phyloP scores from a whole-genome alignment of 2,113 vertebrate species.

The Cryptotis parvus region DNA sequence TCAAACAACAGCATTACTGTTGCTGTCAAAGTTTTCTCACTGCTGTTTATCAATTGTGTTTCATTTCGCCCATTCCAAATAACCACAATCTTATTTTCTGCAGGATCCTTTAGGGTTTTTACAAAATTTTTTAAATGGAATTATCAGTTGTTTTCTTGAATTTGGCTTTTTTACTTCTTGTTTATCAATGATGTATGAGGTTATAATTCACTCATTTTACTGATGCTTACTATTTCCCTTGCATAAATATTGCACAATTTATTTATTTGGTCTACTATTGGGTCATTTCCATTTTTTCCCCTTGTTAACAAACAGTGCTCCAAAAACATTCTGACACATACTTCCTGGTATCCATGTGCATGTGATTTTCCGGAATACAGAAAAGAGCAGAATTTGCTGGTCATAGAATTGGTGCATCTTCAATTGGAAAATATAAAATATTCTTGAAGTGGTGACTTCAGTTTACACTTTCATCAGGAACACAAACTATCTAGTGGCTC shows the following conservation, averaged over 20 bases:
- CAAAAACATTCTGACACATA: neutral
- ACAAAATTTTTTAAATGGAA: neutral
- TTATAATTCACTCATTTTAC: conserved; percentile 40
- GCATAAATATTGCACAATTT: neutral
- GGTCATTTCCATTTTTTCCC: neutral
- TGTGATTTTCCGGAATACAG: neutral
- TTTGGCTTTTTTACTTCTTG: conserved; percentile 17
- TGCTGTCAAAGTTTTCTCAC: conserved; percentile 1
- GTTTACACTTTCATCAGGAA: neutral
- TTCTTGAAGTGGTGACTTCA: neutral
- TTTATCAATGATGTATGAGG: neutral
- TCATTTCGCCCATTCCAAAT: neutral
- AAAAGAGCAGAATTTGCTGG: neutral
- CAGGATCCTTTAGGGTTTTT: conserved; percentile 11
- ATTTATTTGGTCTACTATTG: conserved; percentile 8
- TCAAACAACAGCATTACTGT: neutral
- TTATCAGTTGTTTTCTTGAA: neutral
- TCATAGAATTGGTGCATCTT: neutral
- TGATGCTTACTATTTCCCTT: neutral
- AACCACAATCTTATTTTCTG: neutral
- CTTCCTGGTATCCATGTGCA: conserved; percentile 15
- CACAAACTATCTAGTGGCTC: neutral
- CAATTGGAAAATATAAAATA: neutral
- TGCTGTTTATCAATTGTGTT: neutral
- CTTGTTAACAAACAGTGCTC: neutral